Evolutionary conservation across 2,113 vertebrate species (phyloP).

Genomic region (Hippopotamus amphibius): DNA sequence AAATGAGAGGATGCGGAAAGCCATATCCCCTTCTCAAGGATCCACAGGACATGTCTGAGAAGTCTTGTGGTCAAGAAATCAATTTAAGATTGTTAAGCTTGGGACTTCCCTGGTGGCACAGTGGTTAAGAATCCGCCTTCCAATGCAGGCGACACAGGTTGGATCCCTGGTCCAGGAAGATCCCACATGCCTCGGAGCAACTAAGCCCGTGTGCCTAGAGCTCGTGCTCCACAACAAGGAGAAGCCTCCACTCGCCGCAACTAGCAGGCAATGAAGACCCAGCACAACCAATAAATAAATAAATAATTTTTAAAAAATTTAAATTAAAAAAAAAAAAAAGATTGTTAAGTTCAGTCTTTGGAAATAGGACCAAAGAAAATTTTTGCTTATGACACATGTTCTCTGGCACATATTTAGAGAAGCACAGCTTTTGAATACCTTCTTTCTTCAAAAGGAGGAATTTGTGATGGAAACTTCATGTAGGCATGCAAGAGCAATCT

Average conservation of each 20-base stretch:
- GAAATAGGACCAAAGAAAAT: not conserved
- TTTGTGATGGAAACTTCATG: conserved; percentile 36
- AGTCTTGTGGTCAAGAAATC: not conserved
- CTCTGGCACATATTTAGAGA: not conserved
- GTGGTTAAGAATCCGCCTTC: no score
- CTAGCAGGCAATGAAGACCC: no score
- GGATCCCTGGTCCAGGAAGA: no score
- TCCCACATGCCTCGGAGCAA: no score
- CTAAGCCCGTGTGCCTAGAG: no score
- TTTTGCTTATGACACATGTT: not conserved
- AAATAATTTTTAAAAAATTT: no score
- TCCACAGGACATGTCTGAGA: not conserved
- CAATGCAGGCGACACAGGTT: no score
- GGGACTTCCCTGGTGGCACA: no score
- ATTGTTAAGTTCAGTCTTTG: not conserved
- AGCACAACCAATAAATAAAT: no score
- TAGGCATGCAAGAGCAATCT: conserved; percentile 43
- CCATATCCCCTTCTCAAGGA: not conserved
- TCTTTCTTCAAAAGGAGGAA: conserved; percentile 22
- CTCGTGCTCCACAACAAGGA: no score
- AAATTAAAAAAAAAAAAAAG: not conserved
- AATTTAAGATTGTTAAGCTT: not conserved
- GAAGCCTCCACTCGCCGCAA: no score
- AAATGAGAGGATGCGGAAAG: not conserved
- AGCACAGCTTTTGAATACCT: not conserved